Percentiles rank a stretch among this genome's conserved stretches.
phyloP scores from a whole-genome alignment of 2,113 vertebrate genomes.

The Alaudala cheleensis region DNA sequence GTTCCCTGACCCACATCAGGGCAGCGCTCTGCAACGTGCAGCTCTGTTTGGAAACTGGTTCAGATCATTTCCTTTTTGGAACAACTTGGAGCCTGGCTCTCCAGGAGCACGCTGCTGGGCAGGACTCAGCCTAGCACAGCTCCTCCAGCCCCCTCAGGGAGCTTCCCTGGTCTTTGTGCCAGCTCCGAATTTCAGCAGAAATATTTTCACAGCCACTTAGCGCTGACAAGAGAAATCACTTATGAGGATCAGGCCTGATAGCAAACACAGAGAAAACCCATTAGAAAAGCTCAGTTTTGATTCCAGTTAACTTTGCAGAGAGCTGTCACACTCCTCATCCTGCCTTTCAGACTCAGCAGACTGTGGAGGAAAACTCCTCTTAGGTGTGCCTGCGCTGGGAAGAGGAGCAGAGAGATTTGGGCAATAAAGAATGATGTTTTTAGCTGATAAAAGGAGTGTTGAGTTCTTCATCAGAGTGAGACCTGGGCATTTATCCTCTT shows the following conservation, averaged over 20 bases:
- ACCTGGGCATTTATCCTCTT: background rate
- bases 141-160: background rate
- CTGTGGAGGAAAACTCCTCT: background rate
- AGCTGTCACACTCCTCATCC: background rate
- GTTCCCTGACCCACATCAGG: background rate
- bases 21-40: rapidly evolving
- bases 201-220: background rate
- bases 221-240: background rate
- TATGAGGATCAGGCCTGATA: background rate
- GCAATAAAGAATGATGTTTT: background rate
- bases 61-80: background rate
- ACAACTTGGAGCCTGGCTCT: background rate
- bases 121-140: background rate
- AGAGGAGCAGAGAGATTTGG: background rate
- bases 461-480: background rate
- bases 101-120: background rate
- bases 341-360: background rate
- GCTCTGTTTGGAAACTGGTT: background rate
- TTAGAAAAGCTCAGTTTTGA: background rate
- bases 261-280: background rate
- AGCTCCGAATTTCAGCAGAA: background rate
- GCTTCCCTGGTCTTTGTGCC: background rate
- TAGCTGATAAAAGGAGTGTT: background rate
- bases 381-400: background rate
- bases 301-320: background rate